These are phyloP conservation scores for Gila orcuttii DNA, from an alignment of 2,113 vertebrate species.

Conservation along the genomic window DNA sequence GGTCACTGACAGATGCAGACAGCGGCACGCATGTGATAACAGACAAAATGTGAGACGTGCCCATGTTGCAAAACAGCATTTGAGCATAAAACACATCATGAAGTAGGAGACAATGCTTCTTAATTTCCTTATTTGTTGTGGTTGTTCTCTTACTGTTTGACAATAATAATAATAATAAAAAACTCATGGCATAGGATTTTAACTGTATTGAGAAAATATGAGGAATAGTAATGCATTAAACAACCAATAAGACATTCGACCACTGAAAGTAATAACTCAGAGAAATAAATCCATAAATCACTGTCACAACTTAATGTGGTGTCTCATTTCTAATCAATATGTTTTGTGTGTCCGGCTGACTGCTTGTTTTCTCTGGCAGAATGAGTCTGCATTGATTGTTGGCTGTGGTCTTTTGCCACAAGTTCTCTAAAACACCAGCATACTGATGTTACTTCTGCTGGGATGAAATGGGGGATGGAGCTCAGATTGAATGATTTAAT, in stretches of 20 bases:
- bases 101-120: neutral
- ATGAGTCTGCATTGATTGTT: slow-evolving; percentile 3
- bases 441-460: slow-evolving; percentile 23
- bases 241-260: neutral
- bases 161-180: too few relatives aligned
- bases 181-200: neutral
- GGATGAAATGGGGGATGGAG: slow-evolving; percentile 21
- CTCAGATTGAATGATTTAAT: neutral
- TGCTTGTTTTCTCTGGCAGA: slow-evolving; percentile 14
- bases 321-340: slow-evolving; percentile 12
- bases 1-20: slow-evolving; percentile 37
- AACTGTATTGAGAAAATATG: neutral
- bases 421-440: neutral
- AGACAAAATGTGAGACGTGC: neutral
- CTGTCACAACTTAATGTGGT: slow-evolving; percentile 36
- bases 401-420: slow-evolving; percentile 18
- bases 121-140: neutral
- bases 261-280: slow-evolving; percentile 3
- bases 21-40: slow-evolving; percentile 36
- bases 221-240: neutral
- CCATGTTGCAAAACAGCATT: neutral
- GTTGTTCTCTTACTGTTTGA: neutral
- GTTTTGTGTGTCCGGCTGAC: neutral
- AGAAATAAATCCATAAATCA: slow-evolving; percentile 57
- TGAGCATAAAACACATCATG: neutral